phyloP scores from a whole-genome alignment of 2,113 vertebrate species.

The Garra rufa region DNA sequence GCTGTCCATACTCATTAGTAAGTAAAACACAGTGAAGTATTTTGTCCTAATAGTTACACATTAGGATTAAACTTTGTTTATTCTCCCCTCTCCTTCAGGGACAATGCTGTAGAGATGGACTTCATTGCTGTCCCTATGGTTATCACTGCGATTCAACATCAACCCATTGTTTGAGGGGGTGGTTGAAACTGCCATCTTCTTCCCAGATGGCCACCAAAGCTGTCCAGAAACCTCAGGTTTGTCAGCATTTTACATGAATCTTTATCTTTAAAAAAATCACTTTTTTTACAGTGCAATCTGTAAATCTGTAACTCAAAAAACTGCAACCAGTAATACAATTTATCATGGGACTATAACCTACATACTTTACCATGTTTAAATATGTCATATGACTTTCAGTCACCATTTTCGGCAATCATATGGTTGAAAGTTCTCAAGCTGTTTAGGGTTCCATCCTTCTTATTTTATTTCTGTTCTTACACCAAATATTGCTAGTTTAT shows the following conservation, averaged over 20 bases:
- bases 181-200: slow-evolving; percentile 56
- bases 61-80: background rate
- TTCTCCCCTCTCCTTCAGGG: slow-evolving; percentile 55
- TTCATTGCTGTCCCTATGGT: slow-evolving; percentile 67
- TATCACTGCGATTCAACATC: slow-evolving; percentile 63
- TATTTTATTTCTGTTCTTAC: no score
- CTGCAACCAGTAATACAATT: background rate
- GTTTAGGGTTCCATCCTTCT: no score
- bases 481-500: no score
- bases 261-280: background rate
- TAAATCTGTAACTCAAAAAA: no score
- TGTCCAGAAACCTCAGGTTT: slow-evolving; percentile 40
- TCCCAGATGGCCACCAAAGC: slow-evolving; percentile 40
- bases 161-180: slow-evolving; percentile 44
- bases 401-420: background rate
- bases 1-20: slow-evolving; percentile 63
- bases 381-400: background rate
- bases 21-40: slow-evolving; percentile 40
- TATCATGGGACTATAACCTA: background rate
- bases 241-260: background rate
- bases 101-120: slow-evolving; percentile 68
- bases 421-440: no score
- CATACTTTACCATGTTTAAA: no score
- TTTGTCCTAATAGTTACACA: background rate
- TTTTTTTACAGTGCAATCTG: no score